Evolutionary conservation across 2,113 vertebrate genomes (phyloP), one percentile per base, ranked within the genome.

Genomic region (Psettodes erumei): DNA sequence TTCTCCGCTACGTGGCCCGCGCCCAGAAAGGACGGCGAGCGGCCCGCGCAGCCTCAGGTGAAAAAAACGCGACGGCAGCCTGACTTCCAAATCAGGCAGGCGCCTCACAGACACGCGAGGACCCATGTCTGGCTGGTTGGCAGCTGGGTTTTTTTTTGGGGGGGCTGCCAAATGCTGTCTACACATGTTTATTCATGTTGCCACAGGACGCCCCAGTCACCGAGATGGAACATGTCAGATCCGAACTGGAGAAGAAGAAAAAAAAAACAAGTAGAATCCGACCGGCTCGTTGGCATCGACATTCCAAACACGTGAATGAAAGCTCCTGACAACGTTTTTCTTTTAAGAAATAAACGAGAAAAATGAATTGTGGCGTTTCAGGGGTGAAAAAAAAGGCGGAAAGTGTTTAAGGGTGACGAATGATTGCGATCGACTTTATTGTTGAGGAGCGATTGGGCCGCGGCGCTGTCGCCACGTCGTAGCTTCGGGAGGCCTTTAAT

Each of bases 401-500:
- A 77, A 76, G 60, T 65, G 66, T 85, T 84, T 74, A 81, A 73
- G 55, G 66, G 70, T 82, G 84, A 90, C 71, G 76, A 87, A 89
- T 76, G 71, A 87, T 89, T 82, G 54, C 19, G 53, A 78, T 88
- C 82, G 67, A 50, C 48, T 62, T 71, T 75, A 85, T 76, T 86
- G 84, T 65, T 63, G 54, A 80, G 68, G 74, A 90, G 87, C 74
- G 88, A 89, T 86, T 37, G 55, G 53, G 69, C 78, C 13, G 68
- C 84, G 68, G 68, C 23, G 54, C 68, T 75, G 87, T 90, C 83
- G 73, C 70, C 30, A 8, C 58, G 85, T 82, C 86, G 83, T 90
- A 69, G 86, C 91, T 93, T 91, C 84, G 77, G 88, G 88, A 91
- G 74, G 86, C 84, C 77, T 92, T 91, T 91, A 90, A 93, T 92